A percentile compares a stretch with the other conserved stretches of the same genome.
Evolutionary conservation across 2,888 invertebrate species (phyloP).

Genomic region (Phanerotoma sp.): DNA sequence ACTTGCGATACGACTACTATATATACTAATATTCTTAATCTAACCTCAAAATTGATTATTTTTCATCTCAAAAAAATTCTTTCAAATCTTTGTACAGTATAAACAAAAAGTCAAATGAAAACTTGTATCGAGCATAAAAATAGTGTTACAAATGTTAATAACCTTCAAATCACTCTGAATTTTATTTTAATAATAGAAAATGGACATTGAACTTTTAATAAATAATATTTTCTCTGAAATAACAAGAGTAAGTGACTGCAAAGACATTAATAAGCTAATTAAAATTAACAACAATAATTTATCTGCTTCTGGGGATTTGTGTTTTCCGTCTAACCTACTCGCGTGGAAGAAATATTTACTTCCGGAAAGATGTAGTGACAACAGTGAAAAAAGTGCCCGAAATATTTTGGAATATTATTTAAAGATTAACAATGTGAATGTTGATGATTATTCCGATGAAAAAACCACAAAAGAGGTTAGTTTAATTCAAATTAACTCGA

Average conservation of each 20-base stretch:
- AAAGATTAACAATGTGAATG: slow-evolving; percentile 27
- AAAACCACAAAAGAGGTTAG: slow-evolving; percentile 42
- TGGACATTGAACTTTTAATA: slow-evolving; percentile 25
- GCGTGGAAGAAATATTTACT: slow-evolving; percentile 62
- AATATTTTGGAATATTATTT: slow-evolving; percentile 47
- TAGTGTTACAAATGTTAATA: too few relatives aligned
- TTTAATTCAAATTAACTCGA: not conserved
- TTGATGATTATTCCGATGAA: slow-evolving; percentile 21
- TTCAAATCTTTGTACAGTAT: too few relatives aligned
- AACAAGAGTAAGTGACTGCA: slow-evolving; percentile 34
- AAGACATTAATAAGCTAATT: slow-evolving; percentile 51
- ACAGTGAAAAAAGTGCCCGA: slow-evolving; percentile 24
- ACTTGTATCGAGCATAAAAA: too few relatives aligned
- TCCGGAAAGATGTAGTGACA: slow-evolving; percentile 2
- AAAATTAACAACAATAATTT: slow-evolving; percentile 65
- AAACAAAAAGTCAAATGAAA: not conserved
- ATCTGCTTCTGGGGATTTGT: slow-evolving; percentile 63
- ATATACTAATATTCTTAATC: too few relatives aligned
- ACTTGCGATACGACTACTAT: too few relatives aligned
- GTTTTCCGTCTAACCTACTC: slow-evolving; percentile 63
- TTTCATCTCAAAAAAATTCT: too few relatives aligned
- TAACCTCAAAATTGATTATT: too few relatives aligned
- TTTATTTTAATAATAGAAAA: too few relatives aligned
- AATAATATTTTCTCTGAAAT: slow-evolving; percentile 33
- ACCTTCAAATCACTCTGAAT: too few relatives aligned